Percentiles rank a stretch among this genome's conserved stretches.
phyloP scores from a whole-genome alignment of 2,888 invertebrate genomes.

The Pseudolycoriella hygida region DNA sequence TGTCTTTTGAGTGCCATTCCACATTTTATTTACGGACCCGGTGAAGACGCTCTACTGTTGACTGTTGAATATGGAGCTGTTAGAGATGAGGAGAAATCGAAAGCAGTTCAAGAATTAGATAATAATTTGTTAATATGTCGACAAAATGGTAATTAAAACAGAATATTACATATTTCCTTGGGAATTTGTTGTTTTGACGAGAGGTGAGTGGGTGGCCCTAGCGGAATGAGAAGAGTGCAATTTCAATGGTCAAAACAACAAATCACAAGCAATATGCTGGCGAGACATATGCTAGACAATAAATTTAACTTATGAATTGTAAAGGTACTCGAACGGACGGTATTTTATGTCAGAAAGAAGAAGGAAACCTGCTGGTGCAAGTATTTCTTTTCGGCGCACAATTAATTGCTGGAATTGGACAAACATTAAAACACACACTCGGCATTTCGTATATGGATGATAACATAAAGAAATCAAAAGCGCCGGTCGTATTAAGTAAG shows the following conservation, averaged over 20 bases:
- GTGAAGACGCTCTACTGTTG: constrained; percentile 41
- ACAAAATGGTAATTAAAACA: constrained; percentile 20
- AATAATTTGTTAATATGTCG: constrained; percentile 38
- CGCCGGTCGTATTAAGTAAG: constrained; percentile 50
- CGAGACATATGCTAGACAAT: no score
- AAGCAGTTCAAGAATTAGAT: constrained; percentile 30
- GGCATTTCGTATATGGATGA: constrained; percentile 61
- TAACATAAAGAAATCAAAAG: constrained; percentile 54
- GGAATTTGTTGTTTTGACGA: no score
- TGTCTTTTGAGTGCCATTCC: constrained; percentile 48
- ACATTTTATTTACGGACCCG: constrained; percentile 49
- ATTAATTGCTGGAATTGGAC: constrained; percentile 51
- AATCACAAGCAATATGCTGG: no score
- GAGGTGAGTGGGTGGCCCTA: no score
- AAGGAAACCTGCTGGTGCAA: constrained; percentile 42
- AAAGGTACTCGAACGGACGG: no score
- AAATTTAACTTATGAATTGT: constrained; percentile 10
- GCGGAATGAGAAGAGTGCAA: no score
- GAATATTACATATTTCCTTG: no score
- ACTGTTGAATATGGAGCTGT: constrained; percentile 39
- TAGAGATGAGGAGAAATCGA: constrained; percentile 27
- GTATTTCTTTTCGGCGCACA: constrained; percentile 46
- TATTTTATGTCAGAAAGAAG: constrained; percentile 28
- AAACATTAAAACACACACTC: constrained; percentile 47
- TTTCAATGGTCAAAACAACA: no score